These are phyloP conservation scores for Drosophila setifemur DNA, from an alignment of 1,140 invertebrate species.

Conservation along the genomic window DNA sequence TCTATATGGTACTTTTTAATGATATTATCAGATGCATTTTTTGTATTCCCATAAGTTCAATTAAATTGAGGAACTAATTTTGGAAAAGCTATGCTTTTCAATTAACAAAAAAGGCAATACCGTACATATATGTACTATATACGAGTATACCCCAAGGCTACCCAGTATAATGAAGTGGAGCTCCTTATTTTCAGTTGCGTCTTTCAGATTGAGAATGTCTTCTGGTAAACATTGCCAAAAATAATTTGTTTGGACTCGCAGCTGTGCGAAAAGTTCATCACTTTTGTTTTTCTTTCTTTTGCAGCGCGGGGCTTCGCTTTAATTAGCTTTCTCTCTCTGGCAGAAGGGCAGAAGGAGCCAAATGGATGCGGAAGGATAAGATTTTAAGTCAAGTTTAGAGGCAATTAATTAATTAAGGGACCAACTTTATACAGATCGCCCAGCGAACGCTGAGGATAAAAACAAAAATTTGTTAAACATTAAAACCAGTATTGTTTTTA, in stretches of 20 bases:
- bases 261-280: constrained; percentile 4
- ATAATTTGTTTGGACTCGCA: constrained; percentile 22
- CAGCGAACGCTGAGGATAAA: background rate
- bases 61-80: no score
- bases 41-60: no score
- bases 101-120: no score
- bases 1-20: no score
- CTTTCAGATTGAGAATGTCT: background rate
- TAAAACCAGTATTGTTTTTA: no score
- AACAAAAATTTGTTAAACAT: no score
- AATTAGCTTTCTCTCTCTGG: constrained; percentile 2
- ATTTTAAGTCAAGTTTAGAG: no score
- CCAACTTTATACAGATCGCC: background rate
- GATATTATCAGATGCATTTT: no score
- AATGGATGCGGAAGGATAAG: background rate
- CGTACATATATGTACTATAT: background rate
- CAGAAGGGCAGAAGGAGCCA: background rate
- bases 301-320: background rate
- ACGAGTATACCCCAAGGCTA: background rate
- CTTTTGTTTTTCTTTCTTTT: constrained; percentile 9
- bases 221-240: constrained; percentile 9
- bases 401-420: background rate
- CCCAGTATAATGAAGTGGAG: background rate
- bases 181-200: background rate
- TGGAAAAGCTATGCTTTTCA: no score